phyloP scores from a whole-genome alignment of 2,113 vertebrate genomes.

The Tupaia chinensis region DNA sequence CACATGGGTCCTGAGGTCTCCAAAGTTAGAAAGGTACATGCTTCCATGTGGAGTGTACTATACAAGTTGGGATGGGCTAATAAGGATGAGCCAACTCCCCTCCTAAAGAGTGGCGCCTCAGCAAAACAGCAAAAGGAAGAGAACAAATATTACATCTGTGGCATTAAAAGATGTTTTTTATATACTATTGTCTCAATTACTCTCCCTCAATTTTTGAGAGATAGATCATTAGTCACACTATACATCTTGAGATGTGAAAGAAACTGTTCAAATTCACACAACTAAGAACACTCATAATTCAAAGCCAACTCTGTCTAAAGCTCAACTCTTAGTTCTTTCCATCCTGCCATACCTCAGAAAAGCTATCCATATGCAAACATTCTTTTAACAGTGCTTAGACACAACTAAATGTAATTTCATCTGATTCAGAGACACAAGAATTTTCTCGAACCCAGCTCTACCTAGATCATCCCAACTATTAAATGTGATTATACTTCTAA shows the following conservation, averaged over 20 bases:
- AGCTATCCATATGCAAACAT: neutral
- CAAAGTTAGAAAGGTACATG: neutral
- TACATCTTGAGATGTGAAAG: neutral
- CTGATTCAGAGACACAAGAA: neutral
- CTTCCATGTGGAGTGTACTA: neutral
- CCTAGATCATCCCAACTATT: constrained; percentile 53
- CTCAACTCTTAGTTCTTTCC: neutral
- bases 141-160: neutral
- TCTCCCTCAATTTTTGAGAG: neutral
- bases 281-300: neutral
- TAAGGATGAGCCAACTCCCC: neutral
- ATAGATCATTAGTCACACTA: neutral
- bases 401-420: constrained; percentile 48
- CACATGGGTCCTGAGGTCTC: neutral
- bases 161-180: neutral
- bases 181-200: neutral
- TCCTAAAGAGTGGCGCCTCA: neutral
- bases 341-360: neutral
- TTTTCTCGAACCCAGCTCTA: constrained; percentile 8
- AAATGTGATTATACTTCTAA: constrained; percentile 51
- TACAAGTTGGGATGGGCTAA: neutral
- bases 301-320: constrained; percentile 27
- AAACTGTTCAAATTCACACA: neutral
- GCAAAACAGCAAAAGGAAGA: neutral
- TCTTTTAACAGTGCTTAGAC: neutral